Conservation (phyloP, 2,113 vertebrate genomes). For the Macaca mulatta region DNA sequence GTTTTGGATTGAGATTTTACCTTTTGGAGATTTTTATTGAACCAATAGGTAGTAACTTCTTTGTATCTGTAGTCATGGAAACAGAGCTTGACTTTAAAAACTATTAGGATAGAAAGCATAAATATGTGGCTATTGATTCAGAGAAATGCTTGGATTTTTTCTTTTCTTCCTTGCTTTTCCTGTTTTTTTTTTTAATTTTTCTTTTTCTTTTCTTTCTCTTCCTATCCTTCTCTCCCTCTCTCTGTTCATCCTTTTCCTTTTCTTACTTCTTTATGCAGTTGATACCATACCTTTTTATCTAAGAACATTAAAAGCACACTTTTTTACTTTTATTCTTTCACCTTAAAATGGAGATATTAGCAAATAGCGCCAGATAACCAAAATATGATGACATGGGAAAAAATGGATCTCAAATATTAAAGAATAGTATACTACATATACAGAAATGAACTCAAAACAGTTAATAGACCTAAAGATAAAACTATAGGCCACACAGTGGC, state of each 20-base stretch:
- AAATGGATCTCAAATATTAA: background rate
- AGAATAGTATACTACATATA: background rate
- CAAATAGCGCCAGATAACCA: background rate
- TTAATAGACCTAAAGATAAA: background rate
- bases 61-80: background rate
- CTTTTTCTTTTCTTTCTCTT: background rate
- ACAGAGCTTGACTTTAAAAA: background rate
- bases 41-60: background rate
- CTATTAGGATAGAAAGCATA: background rate
- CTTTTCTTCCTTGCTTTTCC: background rate
- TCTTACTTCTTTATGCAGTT: background rate
- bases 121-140: background rate
- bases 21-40: background rate
- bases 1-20: background rate
- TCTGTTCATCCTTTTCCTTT: background rate
- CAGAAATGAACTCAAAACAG: background rate
- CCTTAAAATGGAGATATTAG: background rate
- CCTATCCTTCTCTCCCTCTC: background rate
- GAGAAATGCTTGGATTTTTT: background rate
- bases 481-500: too few relatives aligned
- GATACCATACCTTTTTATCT: background rate
- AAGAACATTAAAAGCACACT: background rate
- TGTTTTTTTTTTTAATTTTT: background rate
- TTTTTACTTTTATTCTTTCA: background rate
- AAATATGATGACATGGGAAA: background rate